A percentile compares a stretch with the other conserved stretches of the same genome.
Evolutionary conservation across 2,113 vertebrate genomes (phyloP).

Genomic region (Scopus umbretta): DNA sequence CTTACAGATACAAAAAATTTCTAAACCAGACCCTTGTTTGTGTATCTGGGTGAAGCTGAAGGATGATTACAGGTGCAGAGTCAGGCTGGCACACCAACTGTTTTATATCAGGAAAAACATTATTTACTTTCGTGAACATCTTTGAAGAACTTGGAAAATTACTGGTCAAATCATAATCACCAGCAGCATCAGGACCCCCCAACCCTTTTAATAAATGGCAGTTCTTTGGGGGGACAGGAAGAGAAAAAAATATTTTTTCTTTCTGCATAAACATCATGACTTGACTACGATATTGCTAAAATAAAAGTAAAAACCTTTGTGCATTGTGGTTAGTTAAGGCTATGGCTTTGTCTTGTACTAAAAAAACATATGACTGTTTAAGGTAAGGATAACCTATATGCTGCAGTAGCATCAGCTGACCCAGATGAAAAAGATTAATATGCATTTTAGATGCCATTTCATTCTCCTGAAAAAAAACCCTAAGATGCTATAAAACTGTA

Average conservation of each 20-base stretch:
- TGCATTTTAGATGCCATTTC: background rate
- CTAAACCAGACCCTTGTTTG: background rate
- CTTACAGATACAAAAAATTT: background rate
- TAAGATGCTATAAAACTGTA: background rate
- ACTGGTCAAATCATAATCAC: background rate
- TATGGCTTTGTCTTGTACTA: background rate
- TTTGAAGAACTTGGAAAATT: background rate
- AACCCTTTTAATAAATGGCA: fast-evolving
- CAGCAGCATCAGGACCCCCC: background rate
- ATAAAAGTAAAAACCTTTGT: background rate
- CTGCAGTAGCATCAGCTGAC: background rate
- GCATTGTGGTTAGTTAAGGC: background rate
- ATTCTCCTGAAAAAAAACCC: background rate
- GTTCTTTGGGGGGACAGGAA: background rate
- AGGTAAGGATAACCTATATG: background rate
- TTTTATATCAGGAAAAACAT: background rate
- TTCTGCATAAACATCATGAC: background rate
- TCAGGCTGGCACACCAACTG: background rate
- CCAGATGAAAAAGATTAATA: background rate
- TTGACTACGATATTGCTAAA: background rate
- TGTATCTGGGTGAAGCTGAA: background rate
- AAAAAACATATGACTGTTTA: background rate
- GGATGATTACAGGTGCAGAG: background rate
- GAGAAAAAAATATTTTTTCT: background rate
- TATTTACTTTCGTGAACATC: background rate